Percentiles rank a stretch among this genome's conserved stretches.
Evolutionary conservation across 2,113 vertebrate genomes (phyloP).

Genomic region (Microcebus jonahi): DNA sequence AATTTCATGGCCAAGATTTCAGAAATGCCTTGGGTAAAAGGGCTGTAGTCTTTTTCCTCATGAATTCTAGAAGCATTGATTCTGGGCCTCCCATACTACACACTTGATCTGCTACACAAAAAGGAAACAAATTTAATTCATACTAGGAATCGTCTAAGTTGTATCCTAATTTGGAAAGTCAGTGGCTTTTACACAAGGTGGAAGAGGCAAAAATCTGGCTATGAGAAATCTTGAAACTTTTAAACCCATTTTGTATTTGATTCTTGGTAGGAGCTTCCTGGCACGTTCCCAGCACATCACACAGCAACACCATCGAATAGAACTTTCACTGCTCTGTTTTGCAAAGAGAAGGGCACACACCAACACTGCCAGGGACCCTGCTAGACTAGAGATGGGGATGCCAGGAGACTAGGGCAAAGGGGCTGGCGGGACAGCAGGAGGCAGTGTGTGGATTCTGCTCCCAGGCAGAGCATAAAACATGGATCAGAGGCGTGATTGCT

Average conservation of each 20-base stretch:
- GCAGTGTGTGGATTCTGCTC: neutral
- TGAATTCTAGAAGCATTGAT: neutral
- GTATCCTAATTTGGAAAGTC: neutral
- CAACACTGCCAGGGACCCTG: neutral
- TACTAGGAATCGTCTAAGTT: neutral
- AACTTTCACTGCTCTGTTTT: neutral
- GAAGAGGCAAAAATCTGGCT: neutral
- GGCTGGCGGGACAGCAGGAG: neutral
- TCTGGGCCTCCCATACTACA: neutral
- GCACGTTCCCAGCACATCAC: neutral
- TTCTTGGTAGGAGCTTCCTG: neutral
- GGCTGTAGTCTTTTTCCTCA: neutral
- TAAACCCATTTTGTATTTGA: neutral
- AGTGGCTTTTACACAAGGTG: slow-evolving; percentile 7
- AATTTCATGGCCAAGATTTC: neutral
- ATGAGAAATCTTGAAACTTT: neutral
- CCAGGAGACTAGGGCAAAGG: neutral
- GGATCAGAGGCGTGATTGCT: neutral
- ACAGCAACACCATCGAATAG: neutral
- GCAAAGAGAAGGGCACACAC: neutral
- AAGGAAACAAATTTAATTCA: neutral
- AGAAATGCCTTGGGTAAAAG: neutral
- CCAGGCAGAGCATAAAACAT: neutral
- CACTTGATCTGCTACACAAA: neutral
- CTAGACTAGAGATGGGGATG: neutral